phyloP scores from a whole-genome alignment of 1,140 invertebrate species.

The Euwallacea similis region DNA sequence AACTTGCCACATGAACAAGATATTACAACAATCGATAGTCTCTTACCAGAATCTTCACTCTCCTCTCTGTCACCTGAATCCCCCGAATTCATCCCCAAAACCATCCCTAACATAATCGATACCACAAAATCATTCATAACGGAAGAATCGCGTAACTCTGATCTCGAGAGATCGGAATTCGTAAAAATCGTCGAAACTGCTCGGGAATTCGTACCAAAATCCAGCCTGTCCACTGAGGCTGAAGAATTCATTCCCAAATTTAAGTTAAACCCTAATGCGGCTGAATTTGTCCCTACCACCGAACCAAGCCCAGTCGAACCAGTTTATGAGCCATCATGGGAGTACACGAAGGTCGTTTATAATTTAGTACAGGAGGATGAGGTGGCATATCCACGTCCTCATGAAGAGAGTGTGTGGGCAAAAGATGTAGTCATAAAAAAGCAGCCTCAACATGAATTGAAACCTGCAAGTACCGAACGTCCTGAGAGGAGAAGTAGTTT shows the following conservation, averaged over 20 bases:
- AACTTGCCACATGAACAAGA: neutral
- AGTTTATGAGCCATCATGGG: slow-evolving; percentile 37
- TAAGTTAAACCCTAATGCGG: slow-evolving; percentile 51
- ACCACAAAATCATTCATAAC: slow-evolving; percentile 17
- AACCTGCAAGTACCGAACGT: slow-evolving; percentile 11
- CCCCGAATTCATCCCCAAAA: slow-evolving; percentile 10
- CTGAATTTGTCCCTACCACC: slow-evolving; percentile 48
- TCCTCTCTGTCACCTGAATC: slow-evolving; percentile 33
- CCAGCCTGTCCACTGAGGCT: slow-evolving; percentile 43
- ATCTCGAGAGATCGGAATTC: slow-evolving; percentile 40
- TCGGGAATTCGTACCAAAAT: slow-evolving; percentile 48
- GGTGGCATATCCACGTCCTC: slow-evolving; percentile 41
- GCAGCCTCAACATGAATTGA: slow-evolving; percentile 36
- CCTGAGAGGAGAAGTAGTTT: slow-evolving; percentile 22
- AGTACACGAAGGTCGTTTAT: slow-evolving; percentile 40
- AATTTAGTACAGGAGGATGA: slow-evolving; percentile 37
- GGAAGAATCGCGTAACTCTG: slow-evolving; percentile 14
- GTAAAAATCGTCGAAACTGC: slow-evolving; percentile 47
- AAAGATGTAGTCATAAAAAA: slow-evolving; percentile 41
- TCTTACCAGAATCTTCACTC: slow-evolving; percentile 4
- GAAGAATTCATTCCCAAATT: slow-evolving; percentile 49
- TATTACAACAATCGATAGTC: neutral
- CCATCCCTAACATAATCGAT: neutral
- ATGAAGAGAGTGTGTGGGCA: slow-evolving; percentile 46
- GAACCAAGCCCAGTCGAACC: slow-evolving; percentile 19